Conservation (phyloP, 2,113 vertebrate genomes). For the Cinclus cinclus region DNA sequence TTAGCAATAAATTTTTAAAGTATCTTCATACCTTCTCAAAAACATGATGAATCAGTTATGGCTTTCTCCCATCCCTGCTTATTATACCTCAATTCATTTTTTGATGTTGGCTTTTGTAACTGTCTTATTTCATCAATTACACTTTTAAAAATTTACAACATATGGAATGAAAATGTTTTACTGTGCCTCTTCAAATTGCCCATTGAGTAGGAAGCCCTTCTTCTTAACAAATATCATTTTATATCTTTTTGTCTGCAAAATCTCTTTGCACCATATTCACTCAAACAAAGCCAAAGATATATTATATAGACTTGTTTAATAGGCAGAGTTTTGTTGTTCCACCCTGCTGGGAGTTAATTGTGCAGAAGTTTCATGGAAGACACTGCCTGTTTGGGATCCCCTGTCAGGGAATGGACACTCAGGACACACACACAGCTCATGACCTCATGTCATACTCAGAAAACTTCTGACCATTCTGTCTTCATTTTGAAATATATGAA, state of each 20-base stretch:
- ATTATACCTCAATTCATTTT: neutral
- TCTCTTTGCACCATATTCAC: neutral
- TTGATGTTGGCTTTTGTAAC: neutral
- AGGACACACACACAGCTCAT: slow-evolving; percentile 30
- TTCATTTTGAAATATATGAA: neutral
- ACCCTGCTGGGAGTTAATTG: slow-evolving; percentile 62
- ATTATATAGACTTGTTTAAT: slow-evolving; percentile 35
- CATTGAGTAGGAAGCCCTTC: neutral
- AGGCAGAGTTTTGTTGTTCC: slow-evolving; percentile 54
- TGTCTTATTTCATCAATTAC: neutral
- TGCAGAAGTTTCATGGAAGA: slow-evolving; percentile 59
- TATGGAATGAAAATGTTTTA: neutral
- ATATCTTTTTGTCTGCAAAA: neutral
- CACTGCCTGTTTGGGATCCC: slow-evolving; percentile 9
- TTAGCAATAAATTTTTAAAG: neutral
- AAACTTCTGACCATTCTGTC: neutral
- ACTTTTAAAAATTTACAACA: neutral
- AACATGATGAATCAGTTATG: neutral
- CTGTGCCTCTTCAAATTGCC: neutral
- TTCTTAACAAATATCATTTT: neutral
- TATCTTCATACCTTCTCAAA: neutral
- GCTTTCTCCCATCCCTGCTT: neutral
- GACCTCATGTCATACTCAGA: slow-evolving; percentile 55
- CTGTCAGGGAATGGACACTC: slow-evolving; percentile 58
- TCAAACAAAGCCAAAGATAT: neutral